A percentile compares a stretch with the other conserved stretches of the same genome.
Evolutionary conservation across 2,113 vertebrate species (phyloP).

Genomic region (Rhipidura dahli): DNA sequence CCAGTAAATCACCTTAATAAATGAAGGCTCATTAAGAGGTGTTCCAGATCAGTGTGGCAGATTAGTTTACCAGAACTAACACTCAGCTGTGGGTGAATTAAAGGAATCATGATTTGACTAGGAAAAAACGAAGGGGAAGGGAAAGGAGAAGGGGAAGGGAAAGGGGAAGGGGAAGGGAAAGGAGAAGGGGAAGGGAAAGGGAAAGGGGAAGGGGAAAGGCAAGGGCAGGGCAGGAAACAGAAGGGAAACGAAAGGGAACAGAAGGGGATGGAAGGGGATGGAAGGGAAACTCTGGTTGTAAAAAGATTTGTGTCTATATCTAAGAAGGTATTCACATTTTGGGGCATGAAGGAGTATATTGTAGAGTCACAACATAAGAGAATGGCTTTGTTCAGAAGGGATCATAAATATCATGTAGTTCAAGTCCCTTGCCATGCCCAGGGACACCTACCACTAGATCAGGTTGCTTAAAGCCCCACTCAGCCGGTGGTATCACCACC

Average conservation of each 20-base stretch:
- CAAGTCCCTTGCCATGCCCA: not conserved
- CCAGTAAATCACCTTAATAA: not conserved
- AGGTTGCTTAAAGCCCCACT: not conserved
- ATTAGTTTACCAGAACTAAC: not conserved
- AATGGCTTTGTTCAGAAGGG: not conserved
- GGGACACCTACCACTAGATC: not conserved
- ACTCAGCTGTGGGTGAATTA: not conserved
- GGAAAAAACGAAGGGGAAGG: not conserved
- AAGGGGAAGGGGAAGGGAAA: not conserved
- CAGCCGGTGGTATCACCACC: too few relatives aligned
- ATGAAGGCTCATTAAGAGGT: not conserved
- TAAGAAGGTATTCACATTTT: not conserved
- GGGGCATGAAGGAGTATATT: fast-evolving
- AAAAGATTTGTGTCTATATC: not conserved
- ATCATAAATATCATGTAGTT: not conserved
- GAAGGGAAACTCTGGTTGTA: not conserved
- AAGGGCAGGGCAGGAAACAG: too few relatives aligned
- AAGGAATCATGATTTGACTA: not conserved
- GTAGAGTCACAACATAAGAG: not conserved
- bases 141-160: too few relatives aligned
- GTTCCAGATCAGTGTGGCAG: not conserved
- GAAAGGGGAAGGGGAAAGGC: not conserved
- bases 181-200: too few relatives aligned
- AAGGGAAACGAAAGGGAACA: too few relatives aligned
- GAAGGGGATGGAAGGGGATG: not conserved